A percentile compares a stretch with the other conserved stretches of the same genome.
phyloP scores from a whole-genome alignment of 1,140 invertebrate species.

The Drosophila guanche region DNA sequence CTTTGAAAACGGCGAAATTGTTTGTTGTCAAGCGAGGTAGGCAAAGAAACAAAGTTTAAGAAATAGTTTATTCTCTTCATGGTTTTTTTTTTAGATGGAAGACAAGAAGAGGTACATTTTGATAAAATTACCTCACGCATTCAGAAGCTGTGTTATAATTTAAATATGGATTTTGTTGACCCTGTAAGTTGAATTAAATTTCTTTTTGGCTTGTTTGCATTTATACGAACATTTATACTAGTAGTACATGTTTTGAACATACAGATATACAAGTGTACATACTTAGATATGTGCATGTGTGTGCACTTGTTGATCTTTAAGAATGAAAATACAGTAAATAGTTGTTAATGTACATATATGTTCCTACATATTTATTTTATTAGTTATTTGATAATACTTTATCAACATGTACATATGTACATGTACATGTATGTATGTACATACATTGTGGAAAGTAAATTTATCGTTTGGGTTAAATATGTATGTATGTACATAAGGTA shows the following conservation, averaged over 20 bases:
- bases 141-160: slow-evolving; percentile 96
- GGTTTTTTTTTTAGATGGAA: slow-evolving; percentile 87
- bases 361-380: too few species aligned
- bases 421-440: too few species aligned
- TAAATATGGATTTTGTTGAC: slow-evolving; percentile 98
- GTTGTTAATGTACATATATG: too few species aligned
- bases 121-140: slow-evolving; percentile 99
- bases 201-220: not conserved
- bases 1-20: slow-evolving; percentile 80
- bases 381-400: too few species aligned
- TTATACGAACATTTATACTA: not conserved
- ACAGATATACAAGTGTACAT: not conserved
- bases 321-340: too few species aligned
- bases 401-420: too few species aligned
- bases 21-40: slow-evolving; percentile 83
- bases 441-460: too few species aligned
- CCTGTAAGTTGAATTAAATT: slow-evolving; percentile 88
- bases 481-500: too few species aligned
- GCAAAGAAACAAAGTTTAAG: too few species aligned
- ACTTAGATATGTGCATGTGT: not conserved
- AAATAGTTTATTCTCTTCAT: not conserved
- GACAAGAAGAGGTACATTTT: slow-evolving; percentile 96
- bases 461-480: too few species aligned
- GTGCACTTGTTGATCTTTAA: too few species aligned
- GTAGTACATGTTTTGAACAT: not conserved